Base-by-base conservation (phyloP, 2,888 invertebrate species). In the Chromoteleia sp. region DNA sequence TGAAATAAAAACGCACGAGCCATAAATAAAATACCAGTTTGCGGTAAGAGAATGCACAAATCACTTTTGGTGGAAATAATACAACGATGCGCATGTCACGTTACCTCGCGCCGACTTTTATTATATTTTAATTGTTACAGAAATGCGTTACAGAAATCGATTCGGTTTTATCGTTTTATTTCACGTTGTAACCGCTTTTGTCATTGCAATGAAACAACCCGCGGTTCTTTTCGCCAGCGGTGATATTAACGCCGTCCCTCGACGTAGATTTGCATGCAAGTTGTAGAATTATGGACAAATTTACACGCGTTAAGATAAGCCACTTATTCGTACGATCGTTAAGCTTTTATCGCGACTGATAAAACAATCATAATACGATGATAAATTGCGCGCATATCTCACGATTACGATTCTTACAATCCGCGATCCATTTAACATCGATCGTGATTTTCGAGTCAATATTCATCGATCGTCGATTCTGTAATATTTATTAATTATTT, bases 21-120 rank as follows among this genome's bases (percentile, higher is more conserved):
- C 59, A 67, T 79, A 79, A 79, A 79, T 79, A 73, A 79, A 79
- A 79, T 65, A 79, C 79, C 73, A 67, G 79, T 79, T 73, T 73
- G 59, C 36, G 54, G 71, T 29, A 67, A 68, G 67, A 71, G 59
- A 78, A 77, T 15, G 45, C 48, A 36, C 61, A 63, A 61, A 65
- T 65, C 56, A 50, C 59, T 61, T 65, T 65, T 21, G 45, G 54
- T 56, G 33, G 36, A 77, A 70, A 63, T 70, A 70, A 63, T 43
- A 12, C 56, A 39, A 63, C 21, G 68, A 54, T 48, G 76, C 33
- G 74, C 58, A 30, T 7, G 36, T 12, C 15, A n/a, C 19, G 17
- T 43, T 10, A 10, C 8, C 8, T 39, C 39, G 19, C 14, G 14
- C 10, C 58, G 7, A 14, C 25, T 10, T 21, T 56, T 56, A n/a